phyloP scores from a whole-genome alignment of 2,888 invertebrate species.

The Apodemia duryi region DNA sequence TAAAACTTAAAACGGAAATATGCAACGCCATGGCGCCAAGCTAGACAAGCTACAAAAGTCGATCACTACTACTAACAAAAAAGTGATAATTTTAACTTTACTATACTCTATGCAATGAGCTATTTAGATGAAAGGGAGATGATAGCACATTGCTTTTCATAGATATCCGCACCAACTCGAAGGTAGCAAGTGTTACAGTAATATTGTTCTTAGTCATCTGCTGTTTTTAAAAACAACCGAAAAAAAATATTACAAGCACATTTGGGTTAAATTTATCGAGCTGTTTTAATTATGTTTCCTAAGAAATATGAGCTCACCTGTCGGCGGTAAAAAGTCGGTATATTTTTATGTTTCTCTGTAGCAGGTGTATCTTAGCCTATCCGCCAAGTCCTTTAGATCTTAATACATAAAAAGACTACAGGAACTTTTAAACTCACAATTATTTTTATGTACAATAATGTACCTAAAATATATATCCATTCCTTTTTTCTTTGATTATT shows the following conservation, averaged over 20 bases:
- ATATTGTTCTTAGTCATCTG: neutral
- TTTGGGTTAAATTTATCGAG: neutral
- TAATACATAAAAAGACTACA: neutral
- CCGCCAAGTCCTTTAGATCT: neutral
- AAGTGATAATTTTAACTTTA: no score
- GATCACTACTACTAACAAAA: no score
- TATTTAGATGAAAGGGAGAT: no score
- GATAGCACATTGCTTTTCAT: no score
- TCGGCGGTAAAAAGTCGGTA: conserved; percentile 6
- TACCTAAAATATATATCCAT: no score
- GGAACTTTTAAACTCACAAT: neutral
- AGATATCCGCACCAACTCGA: no score
- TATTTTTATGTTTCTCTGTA: conserved; percentile 12
- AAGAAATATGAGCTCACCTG: conserved; percentile 7
- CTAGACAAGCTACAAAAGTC: no score
- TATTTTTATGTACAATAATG: no score
- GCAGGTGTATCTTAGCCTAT: conserved; percentile 10
- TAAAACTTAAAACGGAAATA: no score
- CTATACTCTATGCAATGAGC: no score
- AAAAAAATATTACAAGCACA: neutral
- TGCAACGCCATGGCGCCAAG: no score
- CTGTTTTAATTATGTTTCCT: neutral
- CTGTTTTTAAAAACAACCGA: neutral
- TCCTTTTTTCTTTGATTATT: no score
- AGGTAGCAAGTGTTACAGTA: neutral